phyloP scores from a whole-genome alignment of 2,797 vertebrate species.

The Gallinago stenura region DNA sequence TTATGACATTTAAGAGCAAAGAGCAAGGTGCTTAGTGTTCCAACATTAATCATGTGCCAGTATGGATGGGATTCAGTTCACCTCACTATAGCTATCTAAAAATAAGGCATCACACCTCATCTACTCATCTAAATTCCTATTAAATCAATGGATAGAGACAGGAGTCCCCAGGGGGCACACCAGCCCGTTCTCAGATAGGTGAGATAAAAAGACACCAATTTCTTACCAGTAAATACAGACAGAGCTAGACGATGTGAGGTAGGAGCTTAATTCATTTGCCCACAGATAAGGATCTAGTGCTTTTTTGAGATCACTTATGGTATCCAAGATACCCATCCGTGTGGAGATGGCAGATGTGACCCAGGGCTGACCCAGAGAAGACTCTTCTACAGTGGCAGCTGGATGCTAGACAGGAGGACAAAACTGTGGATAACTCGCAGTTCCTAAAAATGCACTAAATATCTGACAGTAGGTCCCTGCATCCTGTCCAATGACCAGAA shows the following conservation, averaged over 20 bases:
- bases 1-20: slow-evolving; percentile 37
- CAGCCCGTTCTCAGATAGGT: neutral
- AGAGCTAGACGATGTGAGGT: neutral
- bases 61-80: slow-evolving; percentile 8
- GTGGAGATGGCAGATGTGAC: neutral
- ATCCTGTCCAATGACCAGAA: neutral
- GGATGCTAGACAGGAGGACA: neutral
- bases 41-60: slow-evolving; percentile 33
- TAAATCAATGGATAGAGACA: neutral
- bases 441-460: neutral
- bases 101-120: slow-evolving; percentile 5
- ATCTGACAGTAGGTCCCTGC: neutral
- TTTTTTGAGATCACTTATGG: neutral
- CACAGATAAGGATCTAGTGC: neutral
- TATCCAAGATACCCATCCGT: neutral
- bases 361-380: neutral
- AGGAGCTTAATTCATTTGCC: neutral
- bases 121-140: slow-evolving; percentile 4
- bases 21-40: slow-evolving; percentile 45
- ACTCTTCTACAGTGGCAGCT: neutral
- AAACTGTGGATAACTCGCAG: neutral
- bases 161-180: neutral
- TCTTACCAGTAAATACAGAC: neutral
- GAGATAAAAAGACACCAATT: neutral
- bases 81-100: slow-evolving; percentile 1